These are phyloP conservation scores for Loris lydekkerianus DNA, from an alignment of 2,797 vertebrate species.

Conservation along the genomic window DNA sequence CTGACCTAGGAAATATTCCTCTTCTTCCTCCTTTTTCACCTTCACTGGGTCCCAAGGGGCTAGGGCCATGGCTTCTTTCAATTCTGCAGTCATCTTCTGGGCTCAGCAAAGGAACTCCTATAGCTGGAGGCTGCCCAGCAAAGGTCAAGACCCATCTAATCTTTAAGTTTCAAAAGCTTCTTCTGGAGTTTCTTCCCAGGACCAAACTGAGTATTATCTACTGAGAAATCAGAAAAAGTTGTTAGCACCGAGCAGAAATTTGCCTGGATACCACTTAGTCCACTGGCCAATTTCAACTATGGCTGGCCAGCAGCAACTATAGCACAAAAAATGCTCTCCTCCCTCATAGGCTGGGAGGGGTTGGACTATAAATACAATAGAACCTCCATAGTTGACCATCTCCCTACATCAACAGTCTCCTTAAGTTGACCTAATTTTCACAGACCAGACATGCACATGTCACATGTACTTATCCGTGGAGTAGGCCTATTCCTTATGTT, in stretches of 20 bases:
- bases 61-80: conserved; percentile 62
- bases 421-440: too few relatives aligned
- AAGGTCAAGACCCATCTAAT: conserved; percentile 76
- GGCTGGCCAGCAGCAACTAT: background rate
- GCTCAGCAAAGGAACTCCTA: background rate
- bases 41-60: conserved; percentile 64
- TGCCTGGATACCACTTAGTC: background rate
- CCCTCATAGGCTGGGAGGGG: background rate
- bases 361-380: background rate
- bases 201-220: background rate
- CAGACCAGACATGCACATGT: too few relatives aligned
- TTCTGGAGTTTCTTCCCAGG: conserved; percentile 39
- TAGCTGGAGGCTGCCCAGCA: conserved; percentile 20
- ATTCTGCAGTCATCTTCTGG: conserved; percentile 70
- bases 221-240: conserved; percentile 61
- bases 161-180: conserved; percentile 22
- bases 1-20: conserved; percentile 26
- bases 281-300: background rate
- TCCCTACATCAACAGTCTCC: too few relatives aligned
- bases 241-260: background rate
- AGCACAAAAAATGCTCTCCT: background rate
- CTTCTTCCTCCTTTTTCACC: conserved; percentile 78
- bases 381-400: too few relatives aligned
- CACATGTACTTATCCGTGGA: too few relatives aligned
- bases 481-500: too few relatives aligned